Conservation (phyloP, 2,888 invertebrate genomes). For the Sphaerophoria taeniata region DNA sequence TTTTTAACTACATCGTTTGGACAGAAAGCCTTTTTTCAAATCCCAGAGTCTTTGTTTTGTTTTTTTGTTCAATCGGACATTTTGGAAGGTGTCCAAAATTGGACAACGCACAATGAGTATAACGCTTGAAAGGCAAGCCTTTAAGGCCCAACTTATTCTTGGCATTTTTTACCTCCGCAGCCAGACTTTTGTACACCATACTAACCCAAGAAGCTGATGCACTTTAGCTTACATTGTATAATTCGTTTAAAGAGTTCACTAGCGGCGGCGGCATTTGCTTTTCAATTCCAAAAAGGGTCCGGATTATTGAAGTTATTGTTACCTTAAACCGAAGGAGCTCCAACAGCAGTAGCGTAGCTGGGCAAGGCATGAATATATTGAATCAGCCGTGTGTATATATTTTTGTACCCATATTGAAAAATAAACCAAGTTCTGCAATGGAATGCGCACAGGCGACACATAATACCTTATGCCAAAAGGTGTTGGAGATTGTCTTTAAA, state of each 20-base stretch:
- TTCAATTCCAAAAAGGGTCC: constrained; percentile 45
- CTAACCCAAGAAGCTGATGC: constrained; percentile 8
- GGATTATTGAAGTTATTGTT: constrained; percentile 61
- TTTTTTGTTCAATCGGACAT: constrained; percentile 12
- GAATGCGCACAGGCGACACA: constrained; percentile 67
- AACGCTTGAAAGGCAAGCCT: constrained; percentile 57
- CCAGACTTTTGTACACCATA: not conserved
- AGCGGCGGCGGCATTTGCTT: constrained; percentile 52
- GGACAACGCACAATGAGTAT: constrained; percentile 61
- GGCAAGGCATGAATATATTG: not conserved
- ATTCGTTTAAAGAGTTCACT: constrained; percentile 18
- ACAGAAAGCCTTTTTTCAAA: no score
- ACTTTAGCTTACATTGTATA: constrained; percentile 25
- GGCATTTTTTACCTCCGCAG: constrained; percentile 36
- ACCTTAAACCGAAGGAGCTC: constrained; percentile 19
- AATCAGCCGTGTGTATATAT: not conserved
- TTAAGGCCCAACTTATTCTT: constrained; percentile 31
- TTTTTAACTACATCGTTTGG: no score
- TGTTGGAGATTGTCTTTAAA: constrained; percentile 83
- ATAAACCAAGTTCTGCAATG: constrained; percentile 25
- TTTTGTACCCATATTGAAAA: not conserved
- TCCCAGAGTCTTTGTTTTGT: not conserved
- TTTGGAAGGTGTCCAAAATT: constrained; percentile 70
- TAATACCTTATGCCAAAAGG: constrained; percentile 77
- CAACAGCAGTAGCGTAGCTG: constrained; percentile 11